phyloP scores from a whole-genome alignment of 2,113 vertebrate genomes.

The Trogon surrucura region DNA sequence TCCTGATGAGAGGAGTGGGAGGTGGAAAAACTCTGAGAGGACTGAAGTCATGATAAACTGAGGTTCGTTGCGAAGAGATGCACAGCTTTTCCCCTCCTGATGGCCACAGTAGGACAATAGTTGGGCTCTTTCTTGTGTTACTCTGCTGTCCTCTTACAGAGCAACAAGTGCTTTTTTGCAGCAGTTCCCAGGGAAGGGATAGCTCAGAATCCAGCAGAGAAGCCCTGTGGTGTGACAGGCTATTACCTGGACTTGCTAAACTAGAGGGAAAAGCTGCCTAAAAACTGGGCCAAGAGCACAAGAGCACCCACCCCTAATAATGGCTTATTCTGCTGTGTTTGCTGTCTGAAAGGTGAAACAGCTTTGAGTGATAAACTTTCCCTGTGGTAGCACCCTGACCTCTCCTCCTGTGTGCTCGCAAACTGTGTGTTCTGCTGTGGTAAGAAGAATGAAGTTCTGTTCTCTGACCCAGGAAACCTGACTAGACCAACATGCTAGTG shows the following conservation, averaged over 20 bases:
- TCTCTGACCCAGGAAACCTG: background rate
- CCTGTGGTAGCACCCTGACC: background rate
- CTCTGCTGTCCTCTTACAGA: background rate
- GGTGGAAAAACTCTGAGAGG: background rate
- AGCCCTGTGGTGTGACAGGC: background rate
- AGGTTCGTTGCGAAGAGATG: background rate
- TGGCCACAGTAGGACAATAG: background rate
- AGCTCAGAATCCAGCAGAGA: background rate
- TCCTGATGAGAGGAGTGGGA: background rate
- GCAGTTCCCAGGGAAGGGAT: background rate
- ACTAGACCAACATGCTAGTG: background rate
- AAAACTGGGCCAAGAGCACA: background rate
- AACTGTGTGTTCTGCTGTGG: background rate
- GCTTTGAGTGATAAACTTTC: background rate
- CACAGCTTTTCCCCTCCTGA: background rate
- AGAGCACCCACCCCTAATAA: background rate
- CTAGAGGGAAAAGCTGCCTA: background rate
- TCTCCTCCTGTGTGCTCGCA: background rate
- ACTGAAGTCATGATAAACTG: background rate
- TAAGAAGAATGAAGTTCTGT: background rate
- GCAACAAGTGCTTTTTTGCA: background rate
- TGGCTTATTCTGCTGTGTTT: background rate
- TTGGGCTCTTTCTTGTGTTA: background rate
- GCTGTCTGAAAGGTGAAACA: background rate
- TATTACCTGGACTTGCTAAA: background rate